phyloP scores from a whole-genome alignment of 2,797 vertebrate species.

The Thripadectes ignobilis region DNA sequence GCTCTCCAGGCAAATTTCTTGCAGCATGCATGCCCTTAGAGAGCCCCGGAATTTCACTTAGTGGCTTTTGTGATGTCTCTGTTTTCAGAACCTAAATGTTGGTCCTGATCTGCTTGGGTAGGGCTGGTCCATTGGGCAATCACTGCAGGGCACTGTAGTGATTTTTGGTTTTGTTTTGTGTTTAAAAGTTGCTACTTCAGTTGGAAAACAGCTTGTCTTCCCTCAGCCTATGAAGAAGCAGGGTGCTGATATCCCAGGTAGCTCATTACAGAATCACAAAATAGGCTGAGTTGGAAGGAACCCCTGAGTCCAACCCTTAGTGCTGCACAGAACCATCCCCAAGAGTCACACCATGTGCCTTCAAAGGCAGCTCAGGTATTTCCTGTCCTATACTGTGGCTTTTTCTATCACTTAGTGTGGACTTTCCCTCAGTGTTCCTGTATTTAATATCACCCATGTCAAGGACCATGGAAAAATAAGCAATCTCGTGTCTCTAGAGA shows the following conservation, averaged over 20 bases:
- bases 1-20: background rate
- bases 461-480: background rate
- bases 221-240: background rate
- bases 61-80: background rate
- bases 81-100: conserved; percentile 8
- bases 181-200: background rate
- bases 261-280: background rate
- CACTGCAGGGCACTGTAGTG: background rate
- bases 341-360: background rate
- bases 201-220: background rate
- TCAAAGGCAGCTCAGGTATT: background rate
- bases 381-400: background rate
- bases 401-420: background rate
- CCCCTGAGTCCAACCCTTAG: background rate
- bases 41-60: conserved; percentile 4
- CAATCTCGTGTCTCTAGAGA: background rate
- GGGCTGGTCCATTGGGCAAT: background rate
- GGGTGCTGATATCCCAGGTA: background rate
- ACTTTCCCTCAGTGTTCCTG: background rate
- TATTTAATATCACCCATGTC: background rate
- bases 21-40: background rate
- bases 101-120: background rate
- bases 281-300: background rate
- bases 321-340: background rate
- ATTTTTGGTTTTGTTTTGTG: background rate